Percentiles rank a stretch among this genome's conserved stretches.
Evolutionary conservation across 2,888 invertebrate genomes (phyloP).

Genomic region (Drosophila lacicola): DNA sequence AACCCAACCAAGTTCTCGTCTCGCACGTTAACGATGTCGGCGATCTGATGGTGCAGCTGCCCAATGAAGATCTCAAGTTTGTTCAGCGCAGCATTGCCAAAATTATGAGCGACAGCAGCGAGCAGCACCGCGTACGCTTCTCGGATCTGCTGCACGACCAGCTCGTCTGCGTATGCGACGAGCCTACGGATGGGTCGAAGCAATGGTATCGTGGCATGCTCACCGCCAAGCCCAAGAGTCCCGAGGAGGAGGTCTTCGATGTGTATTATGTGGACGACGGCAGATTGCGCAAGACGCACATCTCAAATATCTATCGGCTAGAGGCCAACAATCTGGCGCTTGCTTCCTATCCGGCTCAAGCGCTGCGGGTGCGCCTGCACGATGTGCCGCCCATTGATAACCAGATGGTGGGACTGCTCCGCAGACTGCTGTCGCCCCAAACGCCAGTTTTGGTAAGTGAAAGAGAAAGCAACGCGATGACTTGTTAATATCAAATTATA

Average conservation of each 20-base stretch:
- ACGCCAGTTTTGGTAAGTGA: constrained; percentile 84
- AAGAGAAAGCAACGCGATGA: too few relatives aligned
- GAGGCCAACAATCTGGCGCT: constrained; percentile 86
- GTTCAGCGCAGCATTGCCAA: constrained; percentile 74
- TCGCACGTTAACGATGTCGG: constrained; percentile 83
- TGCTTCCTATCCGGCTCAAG: constrained; percentile 87
- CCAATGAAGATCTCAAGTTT: constrained; percentile 81
- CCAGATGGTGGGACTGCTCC: constrained; percentile 87
- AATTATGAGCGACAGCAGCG: constrained; percentile 60
- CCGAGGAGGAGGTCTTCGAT: constrained; percentile 84
- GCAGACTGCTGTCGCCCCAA: constrained; percentile 87
- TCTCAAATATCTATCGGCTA: constrained; percentile 85
- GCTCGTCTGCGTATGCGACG: constrained; percentile 86
- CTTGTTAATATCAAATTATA: too few relatives aligned
- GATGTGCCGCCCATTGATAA: constrained; percentile 86
- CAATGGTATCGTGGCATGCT: constrained; percentile 86
- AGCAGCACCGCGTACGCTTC: constrained; percentile 77
- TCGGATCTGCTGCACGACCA: constrained; percentile 82
- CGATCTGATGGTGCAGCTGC: constrained; percentile 82
- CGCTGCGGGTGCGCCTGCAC: constrained; percentile 87
- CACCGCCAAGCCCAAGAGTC: constrained; percentile 78
- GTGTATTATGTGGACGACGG: constrained; percentile 87
- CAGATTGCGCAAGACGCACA: constrained; percentile 84
- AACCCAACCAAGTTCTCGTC: constrained; percentile 79
- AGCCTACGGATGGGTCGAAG: constrained; percentile 62